Evolutionary conservation across 2,888 invertebrate genomes (phyloP).

Genomic region (Drosophila borealis): DNA sequence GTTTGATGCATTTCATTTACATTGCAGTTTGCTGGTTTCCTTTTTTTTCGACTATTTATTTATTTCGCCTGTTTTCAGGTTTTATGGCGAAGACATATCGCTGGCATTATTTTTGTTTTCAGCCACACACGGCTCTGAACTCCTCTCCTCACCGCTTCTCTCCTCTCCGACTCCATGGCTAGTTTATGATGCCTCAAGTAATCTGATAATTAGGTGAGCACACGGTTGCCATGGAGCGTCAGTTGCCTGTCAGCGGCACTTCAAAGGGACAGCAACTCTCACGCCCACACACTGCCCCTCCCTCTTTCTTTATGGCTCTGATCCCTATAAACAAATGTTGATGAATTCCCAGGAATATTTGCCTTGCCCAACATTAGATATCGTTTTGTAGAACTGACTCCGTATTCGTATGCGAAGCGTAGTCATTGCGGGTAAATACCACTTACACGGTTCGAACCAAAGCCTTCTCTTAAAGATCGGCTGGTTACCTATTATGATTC

Average conservation of each 20-base stretch:
- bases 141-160: neutral
- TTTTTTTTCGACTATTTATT: conserved; percentile 56
- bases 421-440: conserved; percentile 19
- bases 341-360: conserved; percentile 59
- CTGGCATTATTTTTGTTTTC: conserved; percentile 40
- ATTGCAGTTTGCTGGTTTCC: conserved; percentile 41
- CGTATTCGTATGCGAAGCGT: neutral
- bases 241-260: conserved; percentile 49
- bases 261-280: conserved; percentile 53
- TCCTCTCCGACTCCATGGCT: conserved; percentile 1
- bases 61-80: conserved; percentile 60
- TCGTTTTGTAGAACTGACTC: conserved; percentile 4
- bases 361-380: conserved; percentile 40
- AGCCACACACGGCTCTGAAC: conserved; percentile 45
- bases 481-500: too few species aligned
- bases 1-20: conserved; percentile 44
- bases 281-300: conserved; percentile 36
- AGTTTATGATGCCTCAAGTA: conserved; percentile 75
- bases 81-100: conserved; percentile 38
- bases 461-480: too few species aligned
- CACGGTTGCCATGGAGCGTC: conserved; percentile 62
- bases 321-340: conserved; percentile 42
- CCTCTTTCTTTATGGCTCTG: conserved; percentile 17
- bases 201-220: conserved; percentile 80
- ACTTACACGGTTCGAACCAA: conserved; percentile 1